Conservation (phyloP, 2,888 invertebrate genomes). For the Lasioglossum calceatum region DNA sequence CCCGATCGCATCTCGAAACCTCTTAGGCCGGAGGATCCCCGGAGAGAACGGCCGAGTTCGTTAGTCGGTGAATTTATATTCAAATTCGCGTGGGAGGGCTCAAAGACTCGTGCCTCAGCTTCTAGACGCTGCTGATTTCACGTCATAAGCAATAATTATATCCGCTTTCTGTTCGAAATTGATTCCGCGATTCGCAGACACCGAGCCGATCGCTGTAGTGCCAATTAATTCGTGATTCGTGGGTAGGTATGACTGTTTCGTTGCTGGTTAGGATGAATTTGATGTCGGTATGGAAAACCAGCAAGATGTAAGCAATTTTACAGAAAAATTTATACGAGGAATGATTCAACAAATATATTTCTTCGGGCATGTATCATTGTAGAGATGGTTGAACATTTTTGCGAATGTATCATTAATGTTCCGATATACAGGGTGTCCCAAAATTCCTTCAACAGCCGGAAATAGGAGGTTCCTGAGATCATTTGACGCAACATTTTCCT, state of each 20-base stretch:
- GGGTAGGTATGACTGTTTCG: neutral
- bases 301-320: neutral
- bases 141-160: neutral
- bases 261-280: neutral
- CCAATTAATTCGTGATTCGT: neutral
- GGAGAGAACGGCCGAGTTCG: slow-evolving; percentile 45
- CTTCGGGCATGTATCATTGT: no score
- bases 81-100: slow-evolving; percentile 50
- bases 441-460: no score
- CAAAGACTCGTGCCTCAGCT: neutral
- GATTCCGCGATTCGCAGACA: neutral
- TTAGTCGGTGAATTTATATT: slow-evolving; percentile 70
- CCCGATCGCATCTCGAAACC: slow-evolving; percentile 42
- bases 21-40: slow-evolving; percentile 7
- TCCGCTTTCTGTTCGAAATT: neutral
- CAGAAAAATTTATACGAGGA: no score
- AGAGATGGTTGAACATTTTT: no score
- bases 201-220: neutral
- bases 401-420: no score
- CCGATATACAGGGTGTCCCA: no score
- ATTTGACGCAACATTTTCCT: no score
- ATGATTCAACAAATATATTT: neutral
- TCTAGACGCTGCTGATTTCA: neutral
- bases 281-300: neutral
- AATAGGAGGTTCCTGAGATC: no score